Percentiles rank a stretch among this genome's conserved stretches.
Evolutionary conservation across 1,140 invertebrate species (phyloP).

Genomic region (Coptotermes formosanus): DNA sequence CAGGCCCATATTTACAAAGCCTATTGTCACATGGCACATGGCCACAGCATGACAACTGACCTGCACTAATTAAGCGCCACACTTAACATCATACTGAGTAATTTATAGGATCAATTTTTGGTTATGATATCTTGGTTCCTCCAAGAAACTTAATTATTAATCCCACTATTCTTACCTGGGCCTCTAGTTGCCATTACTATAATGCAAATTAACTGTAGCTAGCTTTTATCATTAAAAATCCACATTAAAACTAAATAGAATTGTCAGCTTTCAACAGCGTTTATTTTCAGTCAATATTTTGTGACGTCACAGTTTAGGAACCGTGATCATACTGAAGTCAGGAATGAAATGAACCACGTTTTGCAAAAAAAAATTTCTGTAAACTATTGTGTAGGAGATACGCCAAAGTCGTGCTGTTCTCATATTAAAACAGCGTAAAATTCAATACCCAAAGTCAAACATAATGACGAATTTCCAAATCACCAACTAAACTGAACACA

Average conservation of each 20-base stretch:
- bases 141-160: neutral
- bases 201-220: neutral
- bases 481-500: no score
- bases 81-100: neutral
- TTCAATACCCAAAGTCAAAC: no score
- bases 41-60: neutral
- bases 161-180: neutral
- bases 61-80: neutral
- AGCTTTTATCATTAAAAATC: neutral
- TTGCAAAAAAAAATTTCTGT: no score
- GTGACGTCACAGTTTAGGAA: neutral
- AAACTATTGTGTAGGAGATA: no score
- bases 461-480: no score
- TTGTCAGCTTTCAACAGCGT: neutral
- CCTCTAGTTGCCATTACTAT: neutral
- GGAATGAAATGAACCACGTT: neutral
- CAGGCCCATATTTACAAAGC: neutral
- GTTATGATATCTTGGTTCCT: neutral
- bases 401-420: no score
- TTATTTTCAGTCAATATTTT: slow-evolving; percentile 19
- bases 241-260: neutral
- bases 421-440: no score
- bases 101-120: neutral
- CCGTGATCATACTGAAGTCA: neutral
- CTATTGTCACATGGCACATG: neutral